phyloP scores from a whole-genome alignment of 2,888 invertebrate genomes.

The Ryuthela nishihirai region DNA sequence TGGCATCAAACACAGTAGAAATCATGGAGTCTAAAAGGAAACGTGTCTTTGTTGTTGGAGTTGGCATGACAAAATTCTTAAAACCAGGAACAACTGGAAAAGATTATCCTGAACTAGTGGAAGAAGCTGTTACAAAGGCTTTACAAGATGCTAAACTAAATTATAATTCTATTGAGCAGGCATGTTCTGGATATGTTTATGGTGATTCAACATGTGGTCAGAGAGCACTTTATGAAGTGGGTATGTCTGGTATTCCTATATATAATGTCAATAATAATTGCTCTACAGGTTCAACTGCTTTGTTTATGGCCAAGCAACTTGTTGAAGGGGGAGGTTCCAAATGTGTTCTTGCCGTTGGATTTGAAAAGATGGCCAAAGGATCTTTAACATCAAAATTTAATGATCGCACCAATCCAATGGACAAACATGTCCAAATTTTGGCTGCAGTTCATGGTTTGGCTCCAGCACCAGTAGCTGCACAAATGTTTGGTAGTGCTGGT shows the following conservation, averaged over 20 bases:
- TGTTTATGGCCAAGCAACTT: slow-evolving; percentile 85
- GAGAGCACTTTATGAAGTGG: slow-evolving; percentile 87
- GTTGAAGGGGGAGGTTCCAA: slow-evolving; percentile 65
- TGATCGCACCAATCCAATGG: slow-evolving; percentile 85
- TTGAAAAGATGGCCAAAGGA: slow-evolving; percentile 97
- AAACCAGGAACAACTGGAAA: slow-evolving; percentile 79
- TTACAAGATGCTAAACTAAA: slow-evolving; percentile 74
- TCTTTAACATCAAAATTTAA: slow-evolving; percentile 71
- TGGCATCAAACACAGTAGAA: no score
- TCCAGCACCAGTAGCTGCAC: slow-evolving; percentile 82
- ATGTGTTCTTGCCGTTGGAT: slow-evolving; percentile 74
- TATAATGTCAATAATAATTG: slow-evolving; percentile 99
- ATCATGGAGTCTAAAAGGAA: slow-evolving; percentile 21
- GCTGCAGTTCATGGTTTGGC: slow-evolving; percentile 74
- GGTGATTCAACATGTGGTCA: slow-evolving; percentile 96
- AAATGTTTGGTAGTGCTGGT: slow-evolving; percentile 95
- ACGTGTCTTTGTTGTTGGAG: slow-evolving; percentile 82
- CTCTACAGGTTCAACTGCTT: slow-evolving; percentile 90
- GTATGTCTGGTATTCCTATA: slow-evolving; percentile 94
- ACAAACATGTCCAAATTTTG: slow-evolving; percentile 82
- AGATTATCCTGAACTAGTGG: slow-evolving; percentile 93
- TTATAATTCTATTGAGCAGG: slow-evolving; percentile 77
- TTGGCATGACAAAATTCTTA: slow-evolving; percentile 98
- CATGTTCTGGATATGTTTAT: slow-evolving; percentile 87
- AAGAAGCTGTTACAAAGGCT: slow-evolving; percentile 86